A percentile compares a stretch with the other conserved stretches of the same genome.
Conservation (phyloP, 2,797 vertebrate genomes). For the Petrocephalus sullivani region DNA sequence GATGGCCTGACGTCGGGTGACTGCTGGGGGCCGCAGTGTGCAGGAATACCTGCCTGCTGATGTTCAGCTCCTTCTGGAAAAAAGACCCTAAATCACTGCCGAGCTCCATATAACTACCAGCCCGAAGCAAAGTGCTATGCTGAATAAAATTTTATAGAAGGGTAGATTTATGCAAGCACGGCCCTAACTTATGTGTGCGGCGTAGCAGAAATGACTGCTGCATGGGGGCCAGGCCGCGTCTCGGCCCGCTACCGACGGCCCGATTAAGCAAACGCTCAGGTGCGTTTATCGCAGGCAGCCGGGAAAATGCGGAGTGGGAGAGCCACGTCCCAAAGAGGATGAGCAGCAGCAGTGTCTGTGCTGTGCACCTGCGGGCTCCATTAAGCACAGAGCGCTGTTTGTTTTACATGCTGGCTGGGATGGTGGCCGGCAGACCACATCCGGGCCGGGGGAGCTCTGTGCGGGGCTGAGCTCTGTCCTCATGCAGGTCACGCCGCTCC, state of each 20-base stretch:
- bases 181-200: neutral
- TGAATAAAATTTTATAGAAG: slow-evolving; percentile 1
- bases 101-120: neutral
- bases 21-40: neutral
- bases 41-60: neutral
- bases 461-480: neutral
- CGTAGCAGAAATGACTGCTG: neutral
- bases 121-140: neutral
- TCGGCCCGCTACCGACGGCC: neutral
- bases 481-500: neutral
- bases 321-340: neutral
- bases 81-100: neutral
- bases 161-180: neutral
- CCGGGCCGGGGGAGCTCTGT: too few species aligned
- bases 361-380: neutral
- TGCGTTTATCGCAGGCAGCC: neutral
- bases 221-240: neutral
- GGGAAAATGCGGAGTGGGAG: neutral
- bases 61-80: neutral
- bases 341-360: neutral
- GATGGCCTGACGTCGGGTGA: neutral
- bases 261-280: neutral
- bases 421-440: neutral
- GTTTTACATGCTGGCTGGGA: neutral
- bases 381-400: neutral